Evolutionary conservation across 2,888 invertebrate genomes (phyloP).

Genomic region (Chorisops tibialis): DNA sequence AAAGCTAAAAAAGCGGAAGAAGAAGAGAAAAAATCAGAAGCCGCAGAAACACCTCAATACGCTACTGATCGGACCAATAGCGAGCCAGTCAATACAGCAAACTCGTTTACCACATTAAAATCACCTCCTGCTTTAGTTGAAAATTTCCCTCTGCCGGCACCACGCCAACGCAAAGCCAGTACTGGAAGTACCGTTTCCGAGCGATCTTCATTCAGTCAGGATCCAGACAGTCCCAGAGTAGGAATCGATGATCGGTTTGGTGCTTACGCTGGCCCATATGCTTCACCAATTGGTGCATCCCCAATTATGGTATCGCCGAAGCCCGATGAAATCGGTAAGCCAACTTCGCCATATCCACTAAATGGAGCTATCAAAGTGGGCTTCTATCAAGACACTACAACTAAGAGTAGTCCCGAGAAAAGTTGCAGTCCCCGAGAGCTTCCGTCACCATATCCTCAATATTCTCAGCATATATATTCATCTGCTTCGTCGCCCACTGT

Average conservation of each 20-base stretch:
- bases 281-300: conserved; percentile 68
- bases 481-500: conserved; percentile 57
- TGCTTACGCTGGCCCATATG: conserved; percentile 67
- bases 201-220: conserved; percentile 74
- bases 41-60: background rate
- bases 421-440: conserved; percentile 77
- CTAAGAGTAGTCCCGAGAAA: conserved; percentile 79
- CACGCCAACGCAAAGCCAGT: conserved; percentile 67
- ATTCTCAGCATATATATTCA: conserved; percentile 60
- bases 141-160: conserved; percentile 47
- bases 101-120: conserved; percentile 39
- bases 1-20: conserved; percentile 63
- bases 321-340: conserved; percentile 63
- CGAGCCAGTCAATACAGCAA: conserved; percentile 39
- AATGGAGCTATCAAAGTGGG: conserved; percentile 83
- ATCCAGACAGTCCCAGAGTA: conserved; percentile 68
- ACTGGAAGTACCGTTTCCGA: conserved; percentile 79
- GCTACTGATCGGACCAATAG: conserved; percentile 31
- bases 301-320: conserved; percentile 71
- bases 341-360: conserved; percentile 65
- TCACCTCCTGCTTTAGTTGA: conserved; percentile 38
- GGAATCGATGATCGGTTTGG: conserved; percentile 60
- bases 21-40: conserved; percentile 44
- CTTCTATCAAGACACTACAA: conserved; percentile 85
- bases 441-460: conserved; percentile 59